A percentile compares a stretch with the other conserved stretches of the same genome.
These are phyloP conservation scores for Halisarca cf. caerulea DNA, from an alignment of 37 sponge, comb jelly and placozoan species.

Conservation along the genomic window DNA sequence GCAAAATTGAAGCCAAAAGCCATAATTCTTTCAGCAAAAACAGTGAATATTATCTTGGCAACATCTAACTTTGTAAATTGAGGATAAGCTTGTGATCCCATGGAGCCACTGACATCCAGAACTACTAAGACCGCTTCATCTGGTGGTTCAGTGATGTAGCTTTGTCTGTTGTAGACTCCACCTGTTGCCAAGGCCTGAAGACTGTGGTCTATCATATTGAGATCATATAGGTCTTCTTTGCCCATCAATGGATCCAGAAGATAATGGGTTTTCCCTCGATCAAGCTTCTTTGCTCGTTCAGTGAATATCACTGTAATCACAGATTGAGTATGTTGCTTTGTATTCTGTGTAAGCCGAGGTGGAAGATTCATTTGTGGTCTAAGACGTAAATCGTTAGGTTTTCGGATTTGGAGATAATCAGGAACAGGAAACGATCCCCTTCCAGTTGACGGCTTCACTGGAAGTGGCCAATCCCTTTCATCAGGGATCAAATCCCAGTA, in stretches of 20 bases:
- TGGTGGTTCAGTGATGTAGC: neutral
- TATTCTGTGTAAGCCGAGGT: neutral
- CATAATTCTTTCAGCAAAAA: slow-evolving; percentile 31
- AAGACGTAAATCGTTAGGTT: neutral
- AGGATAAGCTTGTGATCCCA: neutral
- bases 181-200: neutral
- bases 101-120: slow-evolving; percentile 12
- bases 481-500: neutral
- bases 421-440: neutral
- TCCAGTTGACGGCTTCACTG: neutral
- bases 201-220: neutral
- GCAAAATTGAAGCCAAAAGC: slow-evolving; percentile 17
- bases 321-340: neutral
- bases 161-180: no score
- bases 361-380: neutral
- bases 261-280: neutral
- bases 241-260: slow-evolving; percentile 3
- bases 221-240: neutral
- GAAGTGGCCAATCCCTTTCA: neutral
- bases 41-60: slow-evolving; percentile 26
- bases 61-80: neutral
- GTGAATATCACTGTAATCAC: neutral
- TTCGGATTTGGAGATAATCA: neutral
- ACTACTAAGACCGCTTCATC: neutral
- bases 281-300: neutral